phyloP scores from a whole-genome alignment of 1,140 invertebrate genomes.

The Orius insidiosus region DNA sequence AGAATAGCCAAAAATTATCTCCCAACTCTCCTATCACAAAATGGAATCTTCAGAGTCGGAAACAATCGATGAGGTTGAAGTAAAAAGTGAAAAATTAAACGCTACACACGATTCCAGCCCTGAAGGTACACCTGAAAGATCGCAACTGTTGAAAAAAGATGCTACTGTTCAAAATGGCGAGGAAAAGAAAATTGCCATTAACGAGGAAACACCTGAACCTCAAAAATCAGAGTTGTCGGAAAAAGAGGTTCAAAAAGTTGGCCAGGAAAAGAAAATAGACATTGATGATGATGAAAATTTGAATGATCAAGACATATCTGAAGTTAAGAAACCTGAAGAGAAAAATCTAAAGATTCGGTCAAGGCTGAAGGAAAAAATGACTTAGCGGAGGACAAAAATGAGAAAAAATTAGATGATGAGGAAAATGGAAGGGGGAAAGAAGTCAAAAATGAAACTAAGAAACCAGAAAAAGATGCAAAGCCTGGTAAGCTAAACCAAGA shows the following conservation, averaged over 20 bases:
- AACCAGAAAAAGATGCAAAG: background rate
- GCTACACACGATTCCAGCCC: no score
- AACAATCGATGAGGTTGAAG: no score
- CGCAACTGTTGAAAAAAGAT: no score
- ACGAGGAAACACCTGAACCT: background rate
- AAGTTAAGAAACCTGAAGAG: constrained; percentile 14
- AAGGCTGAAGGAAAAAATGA: constrained; percentile 10
- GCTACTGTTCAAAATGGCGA: no score
- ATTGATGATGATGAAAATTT: constrained; percentile 25
- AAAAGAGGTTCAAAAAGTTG: constrained; percentile 17
- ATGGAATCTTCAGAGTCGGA: no score
- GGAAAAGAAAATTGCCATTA: no score
- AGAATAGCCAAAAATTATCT: background rate
- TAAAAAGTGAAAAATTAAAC: background rate
- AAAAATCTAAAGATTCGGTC: no score
- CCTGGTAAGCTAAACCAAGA: no score
- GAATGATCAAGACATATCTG: background rate
- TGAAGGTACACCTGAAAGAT: no score
- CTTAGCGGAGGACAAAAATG: no score
- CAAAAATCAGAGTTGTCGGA: background rate
- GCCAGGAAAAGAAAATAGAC: constrained; percentile 22
- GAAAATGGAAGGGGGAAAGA: no score
- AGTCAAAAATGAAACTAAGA: constrained; percentile 2
- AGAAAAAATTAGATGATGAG: background rate
- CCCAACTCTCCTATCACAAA: background rate